phyloP scores from a whole-genome alignment of 2,888 invertebrate species.

The Byasa hedistus region DNA sequence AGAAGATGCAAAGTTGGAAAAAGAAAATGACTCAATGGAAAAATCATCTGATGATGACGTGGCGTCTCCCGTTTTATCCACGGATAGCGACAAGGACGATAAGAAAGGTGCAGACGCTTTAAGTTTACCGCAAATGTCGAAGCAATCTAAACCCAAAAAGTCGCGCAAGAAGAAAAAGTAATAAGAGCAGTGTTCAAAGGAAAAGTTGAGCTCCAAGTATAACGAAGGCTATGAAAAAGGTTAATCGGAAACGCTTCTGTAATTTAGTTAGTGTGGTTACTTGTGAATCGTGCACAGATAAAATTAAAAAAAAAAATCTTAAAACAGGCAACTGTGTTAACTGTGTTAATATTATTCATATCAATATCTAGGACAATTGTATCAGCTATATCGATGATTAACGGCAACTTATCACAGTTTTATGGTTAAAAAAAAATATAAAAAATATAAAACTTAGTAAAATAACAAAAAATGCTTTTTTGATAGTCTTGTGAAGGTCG shows the following conservation, averaged over 20 bases:
- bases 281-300: conserved; percentile 38
- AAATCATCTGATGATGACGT: conserved; percentile 81
- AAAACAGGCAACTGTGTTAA: conserved; percentile 25
- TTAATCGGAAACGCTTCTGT: conserved; percentile 50
- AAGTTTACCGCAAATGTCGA: conserved; percentile 57
- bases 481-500: conserved; percentile 49
- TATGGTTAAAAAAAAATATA: conserved; percentile 58
- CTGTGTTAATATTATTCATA: conserved; percentile 21
- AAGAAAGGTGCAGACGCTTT: conserved; percentile 63
- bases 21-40: conserved; percentile 63
- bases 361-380: conserved; percentile 35
- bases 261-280: conserved; percentile 40
- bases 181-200: conserved; percentile 57
- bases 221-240: conserved; percentile 36
- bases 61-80: conserved; percentile 71
- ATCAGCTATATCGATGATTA: conserved; percentile 46
- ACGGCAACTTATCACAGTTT: conserved; percentile 50
- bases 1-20: conserved; percentile 49
- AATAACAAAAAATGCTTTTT: conserved; percentile 59
- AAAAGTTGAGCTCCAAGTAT: conserved; percentile 46
- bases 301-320: conserved; percentile 25
- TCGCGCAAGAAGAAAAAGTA: conserved; percentile 83
- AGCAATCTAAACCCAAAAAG: conserved; percentile 77
- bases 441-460: conserved; percentile 68
- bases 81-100: conserved; percentile 79